Evolutionary conservation across 2,113 vertebrate genomes (phyloP).

Genomic region (Neodon shergylaensis): DNA sequence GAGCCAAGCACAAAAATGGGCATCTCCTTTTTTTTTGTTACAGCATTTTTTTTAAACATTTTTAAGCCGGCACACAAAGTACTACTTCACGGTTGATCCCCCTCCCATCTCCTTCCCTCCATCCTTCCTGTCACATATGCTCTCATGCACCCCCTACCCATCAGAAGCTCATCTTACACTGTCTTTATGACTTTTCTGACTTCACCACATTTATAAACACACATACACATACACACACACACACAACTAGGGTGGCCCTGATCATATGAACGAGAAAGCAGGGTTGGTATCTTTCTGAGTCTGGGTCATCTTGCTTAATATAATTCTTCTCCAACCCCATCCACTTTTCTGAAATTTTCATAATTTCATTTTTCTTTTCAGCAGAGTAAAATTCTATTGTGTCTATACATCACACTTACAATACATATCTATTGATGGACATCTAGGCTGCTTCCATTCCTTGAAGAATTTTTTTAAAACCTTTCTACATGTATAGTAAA

Average conservation of each 20-base stretch:
- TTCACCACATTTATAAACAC: neutral
- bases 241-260: neutral
- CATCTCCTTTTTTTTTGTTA: neutral
- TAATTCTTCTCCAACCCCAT: neutral
- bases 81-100: neutral
- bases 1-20: neutral
- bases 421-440: neutral
- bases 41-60: neutral
- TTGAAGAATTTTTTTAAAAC: neutral
- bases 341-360: neutral
- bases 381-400: neutral
- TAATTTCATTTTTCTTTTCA: neutral
- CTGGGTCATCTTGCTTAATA: neutral
- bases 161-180: neutral
- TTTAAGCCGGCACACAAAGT: neutral
- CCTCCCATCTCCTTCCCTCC: neutral
- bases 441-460: neutral
- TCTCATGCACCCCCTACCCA: no score
- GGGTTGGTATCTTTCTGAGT: neutral
- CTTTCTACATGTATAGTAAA: constrained; percentile 48
- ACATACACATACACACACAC: neutral
- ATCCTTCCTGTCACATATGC: neutral
- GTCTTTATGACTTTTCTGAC: neutral
- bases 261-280: neutral
- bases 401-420: neutral